A percentile compares a stretch with the other conserved stretches of the same genome.
These are phyloP conservation scores for Metellina segmentata DNA, from an alignment of 2,888 invertebrate species.

Conservation along the genomic window DNA sequence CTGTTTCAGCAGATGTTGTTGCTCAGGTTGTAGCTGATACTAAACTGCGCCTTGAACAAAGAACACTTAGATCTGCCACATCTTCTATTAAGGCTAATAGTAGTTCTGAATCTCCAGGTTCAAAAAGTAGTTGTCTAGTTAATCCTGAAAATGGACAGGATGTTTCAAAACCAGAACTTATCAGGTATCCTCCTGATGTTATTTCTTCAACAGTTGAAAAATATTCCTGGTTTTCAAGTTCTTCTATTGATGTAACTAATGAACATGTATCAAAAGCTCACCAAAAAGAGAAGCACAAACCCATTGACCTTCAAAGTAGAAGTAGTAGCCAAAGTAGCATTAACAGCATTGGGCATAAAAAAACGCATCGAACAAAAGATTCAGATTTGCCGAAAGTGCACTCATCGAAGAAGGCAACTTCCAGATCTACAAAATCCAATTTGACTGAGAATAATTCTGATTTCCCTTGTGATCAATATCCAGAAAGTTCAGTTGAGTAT, in stretches of 20 bases:
- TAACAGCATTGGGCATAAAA: constrained; percentile 47
- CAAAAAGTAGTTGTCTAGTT: not conserved
- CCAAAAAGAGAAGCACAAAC: constrained; percentile 14
- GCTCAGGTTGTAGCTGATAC: constrained; percentile 80
- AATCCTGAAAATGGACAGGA: not conserved
- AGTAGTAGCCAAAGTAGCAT: constrained; percentile 73
- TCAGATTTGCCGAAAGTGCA: constrained; percentile 51
- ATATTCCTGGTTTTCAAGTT: constrained; percentile 78
- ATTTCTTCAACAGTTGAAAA: constrained; percentile 79
- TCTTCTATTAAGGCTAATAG: not conserved
- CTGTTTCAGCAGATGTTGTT: constrained; percentile 81
- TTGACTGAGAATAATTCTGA: not conserved
- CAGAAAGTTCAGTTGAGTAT: constrained; percentile 59
- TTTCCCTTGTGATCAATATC: constrained; percentile 63
- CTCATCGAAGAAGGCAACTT: constrained; percentile 28
- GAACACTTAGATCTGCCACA: constrained; percentile 5
- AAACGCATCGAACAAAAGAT: constrained; percentile 24
- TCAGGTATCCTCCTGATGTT: constrained; percentile 79
- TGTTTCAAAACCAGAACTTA: constrained; percentile 78
- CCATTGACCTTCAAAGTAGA: constrained; percentile 47
- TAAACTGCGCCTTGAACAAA: constrained; percentile 78
- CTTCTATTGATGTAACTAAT: constrained; percentile 32
- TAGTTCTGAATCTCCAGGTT: not conserved
- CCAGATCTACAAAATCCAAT: not conserved
- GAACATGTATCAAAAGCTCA: constrained; percentile 21